Conservation (phyloP, 2,113 vertebrate genomes). For the Carlito syrichta region DNA sequence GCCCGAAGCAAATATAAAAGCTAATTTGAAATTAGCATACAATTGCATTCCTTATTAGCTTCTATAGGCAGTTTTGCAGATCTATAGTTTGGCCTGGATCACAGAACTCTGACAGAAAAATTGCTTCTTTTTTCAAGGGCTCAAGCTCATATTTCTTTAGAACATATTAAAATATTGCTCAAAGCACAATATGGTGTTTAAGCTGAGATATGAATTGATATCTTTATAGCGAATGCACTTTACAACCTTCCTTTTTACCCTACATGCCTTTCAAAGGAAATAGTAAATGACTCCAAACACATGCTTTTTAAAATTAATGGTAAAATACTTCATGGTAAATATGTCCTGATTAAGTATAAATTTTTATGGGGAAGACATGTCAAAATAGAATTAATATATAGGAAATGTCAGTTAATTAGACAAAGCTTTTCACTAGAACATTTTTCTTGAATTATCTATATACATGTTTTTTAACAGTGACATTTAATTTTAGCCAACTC, state of each 20-base stretch:
- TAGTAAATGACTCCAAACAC: neutral
- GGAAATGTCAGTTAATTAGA: conserved; percentile 36
- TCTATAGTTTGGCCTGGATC: neutral
- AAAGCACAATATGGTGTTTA: neutral
- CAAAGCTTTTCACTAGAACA: neutral
- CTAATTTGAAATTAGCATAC: conserved; percentile 66
- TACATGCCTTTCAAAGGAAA: neutral
- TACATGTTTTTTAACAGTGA: neutral
- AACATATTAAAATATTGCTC: neutral
- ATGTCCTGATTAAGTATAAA: neutral
- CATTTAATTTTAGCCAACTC: conserved; percentile 28
- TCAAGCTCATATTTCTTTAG: neutral
- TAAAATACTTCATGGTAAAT: conserved; percentile 6
- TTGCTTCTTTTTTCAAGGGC: neutral
- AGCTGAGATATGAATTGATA: neutral
- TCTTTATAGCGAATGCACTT: neutral
- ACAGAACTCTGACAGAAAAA: neutral
- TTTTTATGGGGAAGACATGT: neutral
- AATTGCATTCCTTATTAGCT: conserved; percentile 16
- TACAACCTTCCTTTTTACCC: neutral
- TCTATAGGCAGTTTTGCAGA: conserved; percentile 17
- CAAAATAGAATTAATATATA: conserved; percentile 7
- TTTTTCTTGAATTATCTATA: neutral
- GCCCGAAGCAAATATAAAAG: conserved; percentile 49
- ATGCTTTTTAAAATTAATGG: conserved; percentile 25